Evolutionary conservation across 2,888 invertebrate genomes (phyloP).

Genomic region (Epirrhoe tristata): DNA sequence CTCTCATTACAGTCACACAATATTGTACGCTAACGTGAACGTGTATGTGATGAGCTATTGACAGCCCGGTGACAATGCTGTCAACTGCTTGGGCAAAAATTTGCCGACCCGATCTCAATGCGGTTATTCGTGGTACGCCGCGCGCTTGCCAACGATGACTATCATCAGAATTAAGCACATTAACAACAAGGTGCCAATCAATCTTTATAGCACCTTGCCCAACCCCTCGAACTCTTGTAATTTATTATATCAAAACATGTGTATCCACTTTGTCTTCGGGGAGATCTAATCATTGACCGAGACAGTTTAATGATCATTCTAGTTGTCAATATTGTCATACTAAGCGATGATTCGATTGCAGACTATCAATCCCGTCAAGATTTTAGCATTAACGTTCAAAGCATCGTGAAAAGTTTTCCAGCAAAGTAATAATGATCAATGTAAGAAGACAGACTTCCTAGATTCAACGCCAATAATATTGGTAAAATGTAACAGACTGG

Average conservation of each 20-base stretch:
- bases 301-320: constrained; percentile 50
- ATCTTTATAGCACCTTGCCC: constrained; percentile 66
- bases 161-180: constrained; percentile 63
- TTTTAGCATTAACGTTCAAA: constrained; percentile 24
- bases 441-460: constrained; percentile 47
- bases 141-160: constrained; percentile 66
- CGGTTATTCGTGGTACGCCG: constrained; percentile 49
- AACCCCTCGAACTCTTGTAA: constrained; percentile 65
- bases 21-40: constrained; percentile 17
- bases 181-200: constrained; percentile 69
- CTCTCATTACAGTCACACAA: constrained; percentile 23
- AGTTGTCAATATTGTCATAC: constrained; percentile 46
- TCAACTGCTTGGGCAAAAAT: constrained; percentile 52
- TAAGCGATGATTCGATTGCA: constrained; percentile 30
- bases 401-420: constrained; percentile 20
- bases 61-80: constrained; percentile 42
- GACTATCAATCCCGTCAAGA: constrained; percentile 24
- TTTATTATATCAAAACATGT: constrained; percentile 64
- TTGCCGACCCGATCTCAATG: constrained; percentile 66
- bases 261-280: constrained; percentile 54
- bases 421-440: constrained; percentile 28
- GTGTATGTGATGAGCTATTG: constrained; percentile 28
- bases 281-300: constrained; percentile 53
- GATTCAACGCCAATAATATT: constrained; percentile 52
- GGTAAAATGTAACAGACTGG: constrained; percentile 54